Conservation (phyloP, 2,113 vertebrate genomes). For the Aphyosemion australe region DNA sequence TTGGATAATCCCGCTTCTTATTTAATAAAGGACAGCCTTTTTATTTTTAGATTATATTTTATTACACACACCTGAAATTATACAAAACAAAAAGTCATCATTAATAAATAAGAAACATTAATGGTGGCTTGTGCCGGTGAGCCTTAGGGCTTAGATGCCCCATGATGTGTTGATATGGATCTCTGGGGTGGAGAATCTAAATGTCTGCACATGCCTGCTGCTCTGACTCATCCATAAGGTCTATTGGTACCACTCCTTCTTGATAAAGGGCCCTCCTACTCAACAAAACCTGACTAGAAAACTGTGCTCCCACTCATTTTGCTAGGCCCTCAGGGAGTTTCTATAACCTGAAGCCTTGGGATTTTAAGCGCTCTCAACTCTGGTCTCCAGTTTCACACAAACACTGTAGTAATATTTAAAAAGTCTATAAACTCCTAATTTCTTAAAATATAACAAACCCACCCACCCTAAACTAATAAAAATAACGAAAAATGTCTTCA, state of each 20-base stretch:
- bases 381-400: constrained; percentile 10
- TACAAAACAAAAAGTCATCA: no score
- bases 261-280: constrained; percentile 68
- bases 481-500: constrained; percentile 13
- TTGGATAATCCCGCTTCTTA: no score
- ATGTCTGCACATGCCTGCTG: constrained; percentile 69
- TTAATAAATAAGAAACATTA: background rate
- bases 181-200: constrained; percentile 61
- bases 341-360: constrained; percentile 45
- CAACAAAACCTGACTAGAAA: constrained; percentile 61
- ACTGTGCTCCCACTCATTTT: constrained; percentile 68
- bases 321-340: constrained; percentile 53
- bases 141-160: constrained; percentile 15
- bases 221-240: constrained; percentile 76
- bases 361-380: constrained; percentile 13
- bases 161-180: constrained; percentile 52
- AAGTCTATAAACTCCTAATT: background rate
- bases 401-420: constrained; percentile 7
- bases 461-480: background rate
- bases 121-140: background rate
- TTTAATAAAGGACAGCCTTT: no score
- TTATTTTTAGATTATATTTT: no score
- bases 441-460: background rate
- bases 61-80: no score
- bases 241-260: constrained; percentile 67